Conservation (phyloP, 2,797 vertebrate species). For the Sebastes nivosus region DNA sequence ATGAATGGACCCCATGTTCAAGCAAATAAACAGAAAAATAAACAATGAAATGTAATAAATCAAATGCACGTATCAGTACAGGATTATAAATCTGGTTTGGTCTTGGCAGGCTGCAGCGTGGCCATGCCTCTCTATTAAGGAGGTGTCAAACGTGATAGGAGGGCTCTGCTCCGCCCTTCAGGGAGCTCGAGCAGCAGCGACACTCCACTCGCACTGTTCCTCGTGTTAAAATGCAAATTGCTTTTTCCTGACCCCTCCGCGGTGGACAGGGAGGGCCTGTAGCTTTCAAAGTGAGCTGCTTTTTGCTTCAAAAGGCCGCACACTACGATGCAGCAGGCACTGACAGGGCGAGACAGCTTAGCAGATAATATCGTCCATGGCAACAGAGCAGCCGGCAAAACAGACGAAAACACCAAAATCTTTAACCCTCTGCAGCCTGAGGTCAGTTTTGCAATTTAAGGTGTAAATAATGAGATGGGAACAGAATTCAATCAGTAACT, state of each 20-base stretch:
- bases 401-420: constrained; percentile 15
- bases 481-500: not conserved
- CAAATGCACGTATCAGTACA: not conserved
- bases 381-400: constrained; percentile 5
- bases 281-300: constrained; percentile 68
- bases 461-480: not conserved
- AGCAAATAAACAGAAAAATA: not conserved
- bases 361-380: constrained; percentile 31
- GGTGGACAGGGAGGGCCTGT: constrained; percentile 37
- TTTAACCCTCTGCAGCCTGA: constrained; percentile 6
- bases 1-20: not conserved
- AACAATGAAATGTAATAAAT: constrained; percentile 9
- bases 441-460: not conserved
- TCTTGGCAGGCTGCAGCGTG: not conserved
- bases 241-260: constrained; percentile 63
- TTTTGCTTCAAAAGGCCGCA: constrained; percentile 44
- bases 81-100: constrained; percentile 23
- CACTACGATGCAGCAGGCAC: constrained; percentile 22
- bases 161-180: constrained; percentile 51
- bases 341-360: constrained; percentile 21
- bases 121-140: constrained; percentile 55
- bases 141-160: constrained; percentile 56
- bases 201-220: constrained; percentile 38
- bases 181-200: constrained; percentile 41
- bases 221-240: constrained; percentile 71